Conservation (phyloP, 2,888 invertebrate species). For the Standfussiana lucernea region DNA sequence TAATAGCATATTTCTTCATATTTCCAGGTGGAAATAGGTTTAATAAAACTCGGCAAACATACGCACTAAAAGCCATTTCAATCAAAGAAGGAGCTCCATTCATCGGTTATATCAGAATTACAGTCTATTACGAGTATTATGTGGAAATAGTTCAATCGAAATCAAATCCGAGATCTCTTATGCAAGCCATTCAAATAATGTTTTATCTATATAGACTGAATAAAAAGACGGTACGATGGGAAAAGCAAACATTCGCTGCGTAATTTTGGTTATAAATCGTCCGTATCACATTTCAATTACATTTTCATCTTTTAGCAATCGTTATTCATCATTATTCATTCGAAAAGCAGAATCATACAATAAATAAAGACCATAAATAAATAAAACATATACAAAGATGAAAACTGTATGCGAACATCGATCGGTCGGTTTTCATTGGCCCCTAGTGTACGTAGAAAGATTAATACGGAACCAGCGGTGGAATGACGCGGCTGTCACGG, state of each 20-base stretch:
- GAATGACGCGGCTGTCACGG: conserved; percentile 57
- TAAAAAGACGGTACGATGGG: conserved; percentile 31
- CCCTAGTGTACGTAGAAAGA: conserved; percentile 53
- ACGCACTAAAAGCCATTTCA: conserved; percentile 28
- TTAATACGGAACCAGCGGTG: conserved; percentile 60
- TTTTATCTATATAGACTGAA: conserved; percentile 17
- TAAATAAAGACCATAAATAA: conserved; percentile 64
- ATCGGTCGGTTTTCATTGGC: conserved; percentile 44
- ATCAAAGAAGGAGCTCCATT: conserved; percentile 22
- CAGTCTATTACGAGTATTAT: conserved; percentile 18
- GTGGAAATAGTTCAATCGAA: conserved; percentile 27
- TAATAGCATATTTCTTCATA: conserved; percentile 34
- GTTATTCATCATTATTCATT: conserved; percentile 50
- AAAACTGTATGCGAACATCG: conserved; percentile 43
- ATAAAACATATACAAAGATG: conserved; percentile 55
- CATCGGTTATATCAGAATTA: conserved; percentile 22
- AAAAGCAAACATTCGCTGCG: conserved; percentile 56
- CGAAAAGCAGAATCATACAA: conserved; percentile 48
- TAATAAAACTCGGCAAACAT: conserved; percentile 15
- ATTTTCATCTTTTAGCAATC: conserved; percentile 54
- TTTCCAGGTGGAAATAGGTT: conserved; percentile 23
- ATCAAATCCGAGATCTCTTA: conserved; percentile 35
- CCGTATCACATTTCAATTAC: conserved; percentile 56
- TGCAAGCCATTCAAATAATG: conserved; percentile 43
- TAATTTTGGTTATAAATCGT: conserved; percentile 57